A percentile compares a stretch with the other conserved stretches of the same genome.
Evolutionary conservation across 1,140 invertebrate genomes (phyloP).

Genomic region (Monochamus saltuarius): DNA sequence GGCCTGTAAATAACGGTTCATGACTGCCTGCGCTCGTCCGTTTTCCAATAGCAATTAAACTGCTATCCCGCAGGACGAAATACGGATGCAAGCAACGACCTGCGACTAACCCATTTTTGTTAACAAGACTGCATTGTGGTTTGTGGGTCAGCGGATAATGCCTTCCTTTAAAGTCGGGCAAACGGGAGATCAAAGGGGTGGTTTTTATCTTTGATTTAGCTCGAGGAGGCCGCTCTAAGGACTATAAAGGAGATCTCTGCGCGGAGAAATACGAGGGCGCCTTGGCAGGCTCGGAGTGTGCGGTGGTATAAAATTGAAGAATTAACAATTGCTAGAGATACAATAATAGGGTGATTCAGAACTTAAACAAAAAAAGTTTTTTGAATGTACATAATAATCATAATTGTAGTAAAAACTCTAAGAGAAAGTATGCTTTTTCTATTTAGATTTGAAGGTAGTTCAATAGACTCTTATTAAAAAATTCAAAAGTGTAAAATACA

Average conservation of each 20-base stretch:
- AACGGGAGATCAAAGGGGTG: conserved; percentile 5
- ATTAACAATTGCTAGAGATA: no score
- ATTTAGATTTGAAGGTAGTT: no score
- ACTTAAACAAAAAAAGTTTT: no score
- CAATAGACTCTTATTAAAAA: no score
- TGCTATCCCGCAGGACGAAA: not conserved
- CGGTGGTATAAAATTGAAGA: no score
- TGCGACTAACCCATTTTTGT: not conserved
- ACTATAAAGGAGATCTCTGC: not conserved
- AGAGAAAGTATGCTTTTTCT: no score
- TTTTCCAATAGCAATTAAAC: conserved; percentile 10
- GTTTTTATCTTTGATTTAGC: conserved; percentile 7
- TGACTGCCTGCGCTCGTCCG: not conserved
- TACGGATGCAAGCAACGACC: not conserved
- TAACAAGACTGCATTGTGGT: conserved; percentile 13
- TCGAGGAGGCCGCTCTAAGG: not conserved
- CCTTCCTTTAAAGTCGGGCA: not conserved
- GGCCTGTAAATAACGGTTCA: conserved; percentile 5
- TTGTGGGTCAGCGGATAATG: conserved; percentile 11
- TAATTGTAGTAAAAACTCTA: no score
- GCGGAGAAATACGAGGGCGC: no score
- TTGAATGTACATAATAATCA: no score
- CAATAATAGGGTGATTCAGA: no score
- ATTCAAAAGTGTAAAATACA: no score
- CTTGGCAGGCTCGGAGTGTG: no score